Conservation (phyloP, 2,797 vertebrate genomes). For the Euthynnus affinis region DNA sequence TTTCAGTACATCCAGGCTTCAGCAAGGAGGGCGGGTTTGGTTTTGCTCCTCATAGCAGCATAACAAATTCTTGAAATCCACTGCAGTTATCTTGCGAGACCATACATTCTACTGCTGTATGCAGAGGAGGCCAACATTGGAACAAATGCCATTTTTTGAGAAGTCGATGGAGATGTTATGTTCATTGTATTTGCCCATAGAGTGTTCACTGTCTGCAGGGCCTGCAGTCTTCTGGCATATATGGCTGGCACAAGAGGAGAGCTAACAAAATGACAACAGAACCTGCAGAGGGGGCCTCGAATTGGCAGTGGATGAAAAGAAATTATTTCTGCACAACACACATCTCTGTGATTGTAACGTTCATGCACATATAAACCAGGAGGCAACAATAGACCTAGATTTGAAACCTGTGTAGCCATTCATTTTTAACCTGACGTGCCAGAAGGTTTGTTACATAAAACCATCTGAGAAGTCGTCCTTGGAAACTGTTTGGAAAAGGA, state of each 20-base stretch:
- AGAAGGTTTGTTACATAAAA: no score
- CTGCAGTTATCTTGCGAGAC: not conserved
- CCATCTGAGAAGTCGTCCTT: no score
- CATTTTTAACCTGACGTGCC: no score
- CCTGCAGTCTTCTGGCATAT: slow-evolving; percentile 6
- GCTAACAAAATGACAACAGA: slow-evolving; percentile 10
- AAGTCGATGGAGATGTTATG: not conserved
- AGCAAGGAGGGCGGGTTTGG: not conserved
- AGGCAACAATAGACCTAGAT: not conserved
- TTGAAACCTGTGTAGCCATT: not conserved
- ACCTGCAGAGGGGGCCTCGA: slow-evolving; percentile 11
- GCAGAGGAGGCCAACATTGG: not conserved
- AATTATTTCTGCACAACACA: slow-evolving; percentile 16
- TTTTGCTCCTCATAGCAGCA: not conserved
- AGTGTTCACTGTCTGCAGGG: slow-evolving; percentile 13
- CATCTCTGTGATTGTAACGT: not conserved
- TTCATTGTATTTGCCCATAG: not conserved
- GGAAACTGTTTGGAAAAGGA: no score
- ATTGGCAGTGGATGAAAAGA: slow-evolving; percentile 21
- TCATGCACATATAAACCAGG: not conserved
- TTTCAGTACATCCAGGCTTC: slow-evolving; percentile 31
- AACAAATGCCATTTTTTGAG: not conserved
- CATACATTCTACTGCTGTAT: slow-evolving; percentile 1
- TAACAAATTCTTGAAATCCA: not conserved
- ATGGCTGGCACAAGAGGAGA: slow-evolving; percentile 18